Percentiles rank a stretch among this genome's conserved stretches.
phyloP scores from a whole-genome alignment of 2,797 vertebrate species.

The Bovichtus variegatus region DNA sequence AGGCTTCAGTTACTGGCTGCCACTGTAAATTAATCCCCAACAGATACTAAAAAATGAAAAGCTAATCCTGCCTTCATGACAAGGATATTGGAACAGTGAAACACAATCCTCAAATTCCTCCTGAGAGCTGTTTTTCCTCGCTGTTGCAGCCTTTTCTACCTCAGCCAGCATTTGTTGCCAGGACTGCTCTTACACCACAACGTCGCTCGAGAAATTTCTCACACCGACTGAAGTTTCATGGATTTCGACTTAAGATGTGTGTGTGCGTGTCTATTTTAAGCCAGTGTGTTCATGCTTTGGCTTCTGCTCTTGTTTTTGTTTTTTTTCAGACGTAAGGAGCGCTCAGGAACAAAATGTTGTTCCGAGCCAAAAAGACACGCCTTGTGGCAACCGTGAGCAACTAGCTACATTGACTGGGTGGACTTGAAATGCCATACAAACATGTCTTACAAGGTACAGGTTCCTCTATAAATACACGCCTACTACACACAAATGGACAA shows the following conservation, averaged over 20 bases:
- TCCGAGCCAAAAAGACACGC: constrained; percentile 43
- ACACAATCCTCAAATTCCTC: constrained; percentile 66
- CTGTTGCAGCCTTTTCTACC: constrained; percentile 47
- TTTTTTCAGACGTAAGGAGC: not conserved
- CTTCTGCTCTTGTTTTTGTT: not conserved
- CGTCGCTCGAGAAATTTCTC: constrained; percentile 54
- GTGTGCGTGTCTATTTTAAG: constrained; percentile 39
- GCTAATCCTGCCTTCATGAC: constrained; percentile 65
- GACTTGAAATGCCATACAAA: constrained; percentile 49
- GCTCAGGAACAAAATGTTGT: constrained; percentile 27
- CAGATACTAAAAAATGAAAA: constrained; percentile 67
- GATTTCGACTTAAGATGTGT: constrained; percentile 41
- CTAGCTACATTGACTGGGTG: constrained; percentile 20
- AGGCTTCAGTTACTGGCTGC: constrained; percentile 64
- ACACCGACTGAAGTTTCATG: constrained; percentile 24
- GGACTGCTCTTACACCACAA: constrained; percentile 25
- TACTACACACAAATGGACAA: constrained; percentile 19
- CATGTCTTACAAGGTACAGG: constrained; percentile 46
- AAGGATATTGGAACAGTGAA: constrained; percentile 61
- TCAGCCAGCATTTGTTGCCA: constrained; percentile 44
- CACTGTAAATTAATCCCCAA: constrained; percentile 75
- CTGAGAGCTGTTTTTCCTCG: constrained; percentile 51
- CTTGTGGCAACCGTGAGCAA: constrained; percentile 44
- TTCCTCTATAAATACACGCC: constrained; percentile 30
- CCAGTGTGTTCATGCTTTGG: constrained; percentile 31